phyloP scores from a whole-genome alignment of 2,888 invertebrate species.

The Drosophila gaucha region DNA sequence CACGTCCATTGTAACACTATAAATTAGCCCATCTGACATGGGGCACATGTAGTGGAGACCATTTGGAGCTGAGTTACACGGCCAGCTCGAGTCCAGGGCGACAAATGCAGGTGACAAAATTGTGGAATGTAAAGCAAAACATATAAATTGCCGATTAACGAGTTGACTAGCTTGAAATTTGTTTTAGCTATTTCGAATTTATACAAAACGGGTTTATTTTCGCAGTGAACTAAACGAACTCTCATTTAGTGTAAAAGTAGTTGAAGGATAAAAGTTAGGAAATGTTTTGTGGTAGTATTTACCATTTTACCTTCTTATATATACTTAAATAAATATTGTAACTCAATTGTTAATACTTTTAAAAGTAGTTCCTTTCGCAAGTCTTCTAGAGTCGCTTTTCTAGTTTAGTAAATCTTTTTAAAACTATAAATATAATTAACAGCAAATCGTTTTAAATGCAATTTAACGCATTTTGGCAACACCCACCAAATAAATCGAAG shows the following conservation, averaged over 20 bases:
- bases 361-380: neutral
- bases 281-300: neutral
- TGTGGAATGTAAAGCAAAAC: slow-evolving; percentile 33
- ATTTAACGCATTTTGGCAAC: slow-evolving; percentile 17
- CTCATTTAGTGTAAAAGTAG: neutral
- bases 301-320: neutral
- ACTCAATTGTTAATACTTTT: too few relatives aligned
- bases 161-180: neutral
- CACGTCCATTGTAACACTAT: slow-evolving; percentile 68
- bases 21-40: slow-evolving; percentile 59
- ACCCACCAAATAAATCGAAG: slow-evolving; percentile 30
- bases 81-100: slow-evolving; percentile 1
- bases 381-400: neutral
- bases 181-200: neutral
- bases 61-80: slow-evolving; percentile 15
- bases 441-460: slow-evolving; percentile 32
- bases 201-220: too few relatives aligned
- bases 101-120: slow-evolving; percentile 46
- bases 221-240: too few relatives aligned
- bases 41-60: slow-evolving; percentile 20
- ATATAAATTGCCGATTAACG: slow-evolving; percentile 31
- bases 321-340: neutral
- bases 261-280: neutral
- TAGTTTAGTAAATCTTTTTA: neutral
- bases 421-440: slow-evolving; percentile 11